phyloP scores from a whole-genome alignment of 2,888 invertebrate genomes.

The Lasioglossum villosulum region DNA sequence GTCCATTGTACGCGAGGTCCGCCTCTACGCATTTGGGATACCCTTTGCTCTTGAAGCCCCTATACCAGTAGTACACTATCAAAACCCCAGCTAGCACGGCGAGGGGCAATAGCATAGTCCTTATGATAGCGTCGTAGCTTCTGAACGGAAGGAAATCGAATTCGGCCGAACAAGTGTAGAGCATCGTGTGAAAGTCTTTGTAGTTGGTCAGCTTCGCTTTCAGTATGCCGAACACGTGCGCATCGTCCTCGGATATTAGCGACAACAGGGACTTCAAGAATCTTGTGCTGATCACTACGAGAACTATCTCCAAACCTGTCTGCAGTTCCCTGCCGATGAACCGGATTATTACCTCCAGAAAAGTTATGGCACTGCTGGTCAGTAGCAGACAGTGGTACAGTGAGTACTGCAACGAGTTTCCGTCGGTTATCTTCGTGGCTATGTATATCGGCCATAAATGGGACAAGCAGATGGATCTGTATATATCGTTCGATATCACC shows the following conservation, averaged over 20 bases:
- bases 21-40: constrained; percentile 85
- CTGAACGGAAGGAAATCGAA: constrained; percentile 89
- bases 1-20: constrained; percentile 88
- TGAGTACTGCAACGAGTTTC: constrained; percentile 85
- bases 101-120: constrained; percentile 87
- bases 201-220: constrained; percentile 89
- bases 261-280: constrained; percentile 71
- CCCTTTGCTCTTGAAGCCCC: constrained; percentile 70
- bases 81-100: constrained; percentile 85
- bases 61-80: constrained; percentile 84
- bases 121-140: constrained; percentile 85
- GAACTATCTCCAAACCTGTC: constrained; percentile 71
- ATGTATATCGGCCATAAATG: constrained; percentile 59
- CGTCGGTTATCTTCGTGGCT: constrained; percentile 30
- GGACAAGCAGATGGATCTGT: constrained; percentile 75
- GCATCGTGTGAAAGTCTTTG: constrained; percentile 90
- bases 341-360: background rate
- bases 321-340: constrained; percentile 28
- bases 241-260: constrained; percentile 85
- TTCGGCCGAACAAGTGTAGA: constrained; percentile 92
- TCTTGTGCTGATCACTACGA: constrained; percentile 72
- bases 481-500: constrained; percentile 85
- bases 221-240: constrained; percentile 90
- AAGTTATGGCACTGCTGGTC: constrained; percentile 22
- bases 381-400: constrained; percentile 85